Conservation (phyloP, 2,797 vertebrate species). For the Tamandua tetradactyla region DNA sequence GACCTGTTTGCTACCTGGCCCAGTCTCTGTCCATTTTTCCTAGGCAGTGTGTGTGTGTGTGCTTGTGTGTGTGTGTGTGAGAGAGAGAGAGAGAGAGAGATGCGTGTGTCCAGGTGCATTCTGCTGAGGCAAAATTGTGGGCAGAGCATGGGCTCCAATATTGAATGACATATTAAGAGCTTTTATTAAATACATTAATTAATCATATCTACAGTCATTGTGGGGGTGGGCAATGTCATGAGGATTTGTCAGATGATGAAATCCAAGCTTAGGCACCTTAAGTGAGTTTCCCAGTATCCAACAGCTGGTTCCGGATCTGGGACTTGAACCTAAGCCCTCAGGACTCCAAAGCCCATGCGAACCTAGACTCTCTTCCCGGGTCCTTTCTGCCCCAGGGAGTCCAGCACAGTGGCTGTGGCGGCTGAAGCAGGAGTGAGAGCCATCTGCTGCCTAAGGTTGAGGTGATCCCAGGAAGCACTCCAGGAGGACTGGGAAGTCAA, state of each 20-base stretch:
- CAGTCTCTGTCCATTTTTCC: not conserved
- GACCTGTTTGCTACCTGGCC: not conserved
- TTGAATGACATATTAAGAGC: not conserved
- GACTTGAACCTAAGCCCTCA: not conserved
- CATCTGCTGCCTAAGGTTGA: not conserved
- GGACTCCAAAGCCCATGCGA: not conserved
- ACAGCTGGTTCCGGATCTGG: not conserved
- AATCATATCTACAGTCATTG: not conserved
- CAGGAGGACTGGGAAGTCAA: no score
- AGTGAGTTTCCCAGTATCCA: not conserved
- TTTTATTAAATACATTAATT: not conserved
- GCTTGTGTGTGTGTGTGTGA: not conserved
- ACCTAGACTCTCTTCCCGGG: not conserved
- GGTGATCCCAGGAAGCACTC: no score
- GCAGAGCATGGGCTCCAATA: not conserved
- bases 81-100: fast-evolving
- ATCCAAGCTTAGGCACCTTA: not conserved
- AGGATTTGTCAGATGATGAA: not conserved
- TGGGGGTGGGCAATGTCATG: no score
- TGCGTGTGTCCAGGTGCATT: fast-evolving
- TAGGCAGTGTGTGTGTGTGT: not conserved
- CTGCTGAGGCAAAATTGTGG: not conserved
- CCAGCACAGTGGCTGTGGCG: not conserved
- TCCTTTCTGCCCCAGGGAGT: not conserved
- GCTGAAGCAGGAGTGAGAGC: no score